These are phyloP conservation scores for Euthynnus affinis DNA, from an alignment of 2,797 vertebrate genomes.

Conservation along the genomic window DNA sequence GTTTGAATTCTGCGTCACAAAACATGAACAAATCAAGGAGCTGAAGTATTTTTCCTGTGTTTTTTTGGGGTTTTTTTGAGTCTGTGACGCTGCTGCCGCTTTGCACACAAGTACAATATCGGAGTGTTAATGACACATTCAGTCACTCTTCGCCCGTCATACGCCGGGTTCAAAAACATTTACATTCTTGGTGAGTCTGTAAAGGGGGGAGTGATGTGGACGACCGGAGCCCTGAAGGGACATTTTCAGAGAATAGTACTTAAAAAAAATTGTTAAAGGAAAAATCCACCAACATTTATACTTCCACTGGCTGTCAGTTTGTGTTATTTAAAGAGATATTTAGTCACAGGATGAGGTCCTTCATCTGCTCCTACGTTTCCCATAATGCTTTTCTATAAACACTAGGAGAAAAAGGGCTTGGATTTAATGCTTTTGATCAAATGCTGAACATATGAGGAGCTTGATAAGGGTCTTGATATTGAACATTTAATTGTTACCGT, in stretches of 20 bases:
- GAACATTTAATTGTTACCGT: background rate
- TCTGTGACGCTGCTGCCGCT: constrained; percentile 32
- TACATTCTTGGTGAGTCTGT: constrained; percentile 44
- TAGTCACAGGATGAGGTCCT: background rate
- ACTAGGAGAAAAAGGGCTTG: too few relatives aligned
- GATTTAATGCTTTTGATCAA: background rate
- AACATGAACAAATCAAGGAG: background rate
- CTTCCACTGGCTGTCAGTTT: background rate
- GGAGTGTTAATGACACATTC: constrained; percentile 38
- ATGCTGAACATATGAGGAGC: background rate
- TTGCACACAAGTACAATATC: constrained; percentile 14
- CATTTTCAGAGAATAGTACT: background rate
- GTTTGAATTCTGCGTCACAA: background rate
- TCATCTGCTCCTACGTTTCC: background rate
- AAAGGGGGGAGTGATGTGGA: background rate
- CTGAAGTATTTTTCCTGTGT: too few relatives aligned
- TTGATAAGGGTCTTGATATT: background rate
- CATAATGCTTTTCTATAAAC: background rate
- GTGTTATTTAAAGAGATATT: background rate
- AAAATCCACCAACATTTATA: constrained; percentile 20
- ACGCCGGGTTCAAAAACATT: constrained; percentile 30
- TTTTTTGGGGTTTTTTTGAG: background rate
- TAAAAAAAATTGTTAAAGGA: constrained; percentile 2
- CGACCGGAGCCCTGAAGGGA: background rate
- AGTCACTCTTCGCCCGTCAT: background rate